These are phyloP conservation scores for Eubucco bourcierii DNA, from an alignment of 2,113 vertebrate species.

Conservation along the genomic window DNA sequence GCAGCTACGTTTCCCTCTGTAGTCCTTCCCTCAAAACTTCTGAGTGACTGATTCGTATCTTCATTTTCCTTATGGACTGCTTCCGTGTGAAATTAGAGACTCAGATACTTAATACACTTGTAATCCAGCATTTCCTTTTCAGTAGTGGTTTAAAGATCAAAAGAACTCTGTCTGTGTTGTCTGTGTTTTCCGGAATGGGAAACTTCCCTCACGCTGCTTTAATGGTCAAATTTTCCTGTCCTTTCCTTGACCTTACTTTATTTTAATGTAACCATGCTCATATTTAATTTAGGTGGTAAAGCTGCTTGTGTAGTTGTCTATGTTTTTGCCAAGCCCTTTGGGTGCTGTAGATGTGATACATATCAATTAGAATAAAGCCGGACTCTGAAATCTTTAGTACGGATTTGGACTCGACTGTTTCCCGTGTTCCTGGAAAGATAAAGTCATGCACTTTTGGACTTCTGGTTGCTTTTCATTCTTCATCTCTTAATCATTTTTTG, in stretches of 20 bases:
- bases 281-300: background rate
- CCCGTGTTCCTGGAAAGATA: background rate
- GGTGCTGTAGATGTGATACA: background rate
- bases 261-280: background rate
- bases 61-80: background rate
- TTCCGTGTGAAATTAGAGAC: slow-evolving; percentile 24
- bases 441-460: background rate
- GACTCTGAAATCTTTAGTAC: background rate
- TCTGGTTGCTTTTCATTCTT: background rate
- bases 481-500: background rate
- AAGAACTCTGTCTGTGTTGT: background rate
- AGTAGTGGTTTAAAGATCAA: slow-evolving; percentile 32
- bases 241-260: slow-evolving; percentile 22
- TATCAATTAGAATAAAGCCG: background rate
- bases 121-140: slow-evolving; percentile 42
- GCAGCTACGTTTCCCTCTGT: background rate
- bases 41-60: background rate
- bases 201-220: background rate
- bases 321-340: background rate
- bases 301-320: background rate
- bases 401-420: background rate
- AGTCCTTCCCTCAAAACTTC: background rate
- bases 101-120: slow-evolving; percentile 20
- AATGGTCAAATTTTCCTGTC: slow-evolving; percentile 18
- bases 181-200: background rate